phyloP scores from a whole-genome alignment of 2,888 invertebrate genomes.

The Perizoma affinitatum region DNA sequence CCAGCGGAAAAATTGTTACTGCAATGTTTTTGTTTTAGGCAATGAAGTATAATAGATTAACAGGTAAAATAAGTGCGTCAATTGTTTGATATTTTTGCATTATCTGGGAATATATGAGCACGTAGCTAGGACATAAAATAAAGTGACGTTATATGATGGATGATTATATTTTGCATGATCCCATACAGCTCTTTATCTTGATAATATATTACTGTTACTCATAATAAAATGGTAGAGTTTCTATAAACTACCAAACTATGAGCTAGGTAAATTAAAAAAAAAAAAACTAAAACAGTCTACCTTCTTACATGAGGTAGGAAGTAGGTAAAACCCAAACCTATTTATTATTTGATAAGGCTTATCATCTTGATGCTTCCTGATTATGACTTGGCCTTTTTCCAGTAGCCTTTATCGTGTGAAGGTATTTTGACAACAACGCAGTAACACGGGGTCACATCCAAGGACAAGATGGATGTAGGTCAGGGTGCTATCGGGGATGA shows the following conservation, averaged over 20 bases:
- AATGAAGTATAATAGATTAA: neutral
- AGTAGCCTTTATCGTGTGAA: neutral
- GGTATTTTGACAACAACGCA: constrained; percentile 9
- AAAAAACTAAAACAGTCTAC: too few species aligned
- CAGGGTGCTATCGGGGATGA: constrained; percentile 23
- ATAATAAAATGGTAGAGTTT: neutral
- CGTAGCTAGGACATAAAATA: too few species aligned
- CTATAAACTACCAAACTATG: too few species aligned
- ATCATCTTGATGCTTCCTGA: constrained; percentile 9
- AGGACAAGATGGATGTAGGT: constrained; percentile 29
- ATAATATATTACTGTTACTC: too few species aligned
- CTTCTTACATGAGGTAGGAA: too few species aligned
- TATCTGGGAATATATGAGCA: too few species aligned
- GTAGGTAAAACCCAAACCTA: neutral
- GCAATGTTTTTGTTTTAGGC: neutral
- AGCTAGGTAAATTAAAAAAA: too few species aligned
- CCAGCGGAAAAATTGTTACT: constrained; percentile 30
- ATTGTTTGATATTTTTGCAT: too few species aligned
- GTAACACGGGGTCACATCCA: constrained; percentile 16
- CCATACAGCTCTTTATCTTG: too few species aligned
- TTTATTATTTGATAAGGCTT: constrained; percentile 2
- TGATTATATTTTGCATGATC: too few species aligned
- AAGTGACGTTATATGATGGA: too few species aligned
- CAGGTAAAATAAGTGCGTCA: neutral
- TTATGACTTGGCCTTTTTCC: constrained; percentile 13